These are phyloP conservation scores for Gobio gobio DNA, from an alignment of 2,113 vertebrate genomes.

Conservation along the genomic window DNA sequence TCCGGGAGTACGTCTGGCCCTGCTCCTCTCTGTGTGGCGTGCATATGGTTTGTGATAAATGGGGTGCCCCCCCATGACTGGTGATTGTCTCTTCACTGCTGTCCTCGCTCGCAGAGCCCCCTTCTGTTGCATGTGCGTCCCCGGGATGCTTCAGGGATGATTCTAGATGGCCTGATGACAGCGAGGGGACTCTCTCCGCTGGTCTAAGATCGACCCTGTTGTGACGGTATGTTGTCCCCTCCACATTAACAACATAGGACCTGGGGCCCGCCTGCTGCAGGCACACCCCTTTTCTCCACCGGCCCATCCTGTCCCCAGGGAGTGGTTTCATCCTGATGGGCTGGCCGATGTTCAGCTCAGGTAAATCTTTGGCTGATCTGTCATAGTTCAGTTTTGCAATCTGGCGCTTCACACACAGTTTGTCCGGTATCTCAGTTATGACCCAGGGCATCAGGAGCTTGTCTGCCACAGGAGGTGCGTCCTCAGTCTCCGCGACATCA, in stretches of 20 bases:
- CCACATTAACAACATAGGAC: slow-evolving; percentile 36
- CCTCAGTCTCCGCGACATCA: slow-evolving; percentile 8
- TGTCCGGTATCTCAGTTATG: not conserved
- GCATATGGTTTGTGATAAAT: too few relatives aligned
- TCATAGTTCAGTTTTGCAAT: slow-evolving; percentile 2
- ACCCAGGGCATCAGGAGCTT: slow-evolving; percentile 3
- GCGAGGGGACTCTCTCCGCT: too few relatives aligned
- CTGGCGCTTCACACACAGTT: not conserved
- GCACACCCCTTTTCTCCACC: slow-evolving; percentile 15
- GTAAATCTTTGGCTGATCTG: slow-evolving; percentile 17
- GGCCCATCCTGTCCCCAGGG: slow-evolving; percentile 15
- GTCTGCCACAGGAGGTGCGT: slow-evolving; percentile 1
- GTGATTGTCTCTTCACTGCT: too few relatives aligned
- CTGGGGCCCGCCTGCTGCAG: not conserved
- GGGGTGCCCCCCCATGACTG: too few relatives aligned
- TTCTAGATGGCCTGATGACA: too few relatives aligned
- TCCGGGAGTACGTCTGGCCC: too few relatives aligned
- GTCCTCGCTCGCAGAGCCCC: too few relatives aligned
- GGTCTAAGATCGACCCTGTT: too few relatives aligned
- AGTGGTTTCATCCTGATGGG: slow-evolving; percentile 34
- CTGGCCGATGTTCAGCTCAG: not conserved
- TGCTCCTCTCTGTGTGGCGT: too few relatives aligned
- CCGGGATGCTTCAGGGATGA: too few relatives aligned
- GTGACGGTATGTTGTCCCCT: not conserved
- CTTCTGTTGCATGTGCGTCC: too few relatives aligned